phyloP scores from a whole-genome alignment of 2,888 invertebrate genomes.

The Eledona agricola region DNA sequence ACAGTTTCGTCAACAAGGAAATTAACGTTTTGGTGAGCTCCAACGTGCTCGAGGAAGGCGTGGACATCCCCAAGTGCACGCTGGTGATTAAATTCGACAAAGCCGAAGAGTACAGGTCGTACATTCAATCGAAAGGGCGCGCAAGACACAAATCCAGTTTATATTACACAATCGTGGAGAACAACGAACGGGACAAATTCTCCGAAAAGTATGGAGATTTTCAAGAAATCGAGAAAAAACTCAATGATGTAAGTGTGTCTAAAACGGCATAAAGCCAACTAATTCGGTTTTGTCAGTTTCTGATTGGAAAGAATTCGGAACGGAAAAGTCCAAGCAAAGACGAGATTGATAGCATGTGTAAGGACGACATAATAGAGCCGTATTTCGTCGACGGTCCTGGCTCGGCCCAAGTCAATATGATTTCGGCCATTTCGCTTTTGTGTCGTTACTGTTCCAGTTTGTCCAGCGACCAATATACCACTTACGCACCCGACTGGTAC shows the following conservation, averaged over 20 bases:
- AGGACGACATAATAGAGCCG: slow-evolving; percentile 66
- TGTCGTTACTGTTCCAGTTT: slow-evolving; percentile 83
- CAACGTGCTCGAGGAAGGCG: slow-evolving; percentile 88
- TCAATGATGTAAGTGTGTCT: slow-evolving; percentile 63
- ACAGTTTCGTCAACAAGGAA: slow-evolving; percentile 68
- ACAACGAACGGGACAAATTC: slow-evolving; percentile 52
- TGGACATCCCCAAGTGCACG: slow-evolving; percentile 85
- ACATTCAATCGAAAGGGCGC: slow-evolving; percentile 90
- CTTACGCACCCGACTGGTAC: slow-evolving; percentile 68
- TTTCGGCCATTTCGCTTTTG: slow-evolving; percentile 73
- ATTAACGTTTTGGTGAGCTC: slow-evolving; percentile 77
- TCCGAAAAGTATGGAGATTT: slow-evolving; percentile 58
- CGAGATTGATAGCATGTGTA: slow-evolving; percentile 66
- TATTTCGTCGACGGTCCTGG: slow-evolving; percentile 62
- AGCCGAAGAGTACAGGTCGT: slow-evolving; percentile 77
- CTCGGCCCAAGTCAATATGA: slow-evolving; percentile 65
- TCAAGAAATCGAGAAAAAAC: slow-evolving; percentile 64
- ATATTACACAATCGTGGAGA: slow-evolving; percentile 68
- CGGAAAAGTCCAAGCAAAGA: slow-evolving; percentile 65
- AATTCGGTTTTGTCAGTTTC: slow-evolving; percentile 59
- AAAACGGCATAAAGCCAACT: not conserved
- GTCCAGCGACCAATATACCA: slow-evolving; percentile 76
- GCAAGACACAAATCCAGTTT: slow-evolving; percentile 74
- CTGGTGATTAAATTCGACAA: slow-evolving; percentile 80
- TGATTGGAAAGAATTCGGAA: slow-evolving; percentile 67